phyloP scores from a whole-genome alignment of 2,797 vertebrate genomes.

The Meriones psammophilus region DNA sequence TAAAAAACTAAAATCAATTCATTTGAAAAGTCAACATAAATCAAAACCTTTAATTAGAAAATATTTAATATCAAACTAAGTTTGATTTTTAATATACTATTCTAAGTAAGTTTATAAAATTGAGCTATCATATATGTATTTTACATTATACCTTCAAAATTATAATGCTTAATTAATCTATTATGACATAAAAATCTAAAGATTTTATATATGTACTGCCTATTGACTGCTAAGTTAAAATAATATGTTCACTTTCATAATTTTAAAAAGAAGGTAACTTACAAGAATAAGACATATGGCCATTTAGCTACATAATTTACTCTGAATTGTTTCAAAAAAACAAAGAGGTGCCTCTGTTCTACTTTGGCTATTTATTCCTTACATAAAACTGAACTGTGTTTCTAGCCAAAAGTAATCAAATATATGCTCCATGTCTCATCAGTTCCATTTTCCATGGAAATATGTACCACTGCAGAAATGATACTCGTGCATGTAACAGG shows the following conservation, averaged over 20 bases:
- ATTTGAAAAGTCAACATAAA: not conserved
- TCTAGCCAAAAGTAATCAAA: not conserved
- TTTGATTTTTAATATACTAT: not conserved
- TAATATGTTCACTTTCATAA: not conserved
- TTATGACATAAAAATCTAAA: not conserved
- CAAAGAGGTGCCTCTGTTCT: not conserved
- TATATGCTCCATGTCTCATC: not conserved
- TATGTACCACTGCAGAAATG: slow-evolving; percentile 55
- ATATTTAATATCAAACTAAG: not conserved
- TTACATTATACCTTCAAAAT: not conserved
- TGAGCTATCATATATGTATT: slow-evolving; percentile 21
- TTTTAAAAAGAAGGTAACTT: not conserved
- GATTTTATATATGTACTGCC: not conserved
- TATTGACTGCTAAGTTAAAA: not conserved
- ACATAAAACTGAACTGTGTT: not conserved
- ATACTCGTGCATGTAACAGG: slow-evolving; percentile 37
- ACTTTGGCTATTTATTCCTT: not conserved
- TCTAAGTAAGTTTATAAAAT: slow-evolving; percentile 11
- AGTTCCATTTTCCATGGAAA: not conserved
- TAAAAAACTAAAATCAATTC: slow-evolving; percentile 8
- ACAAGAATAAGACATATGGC: not conserved
- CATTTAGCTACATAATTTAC: not conserved
- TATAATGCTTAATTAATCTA: not conserved
- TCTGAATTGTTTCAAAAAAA: slow-evolving; percentile 17
- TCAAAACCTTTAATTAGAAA: not conserved